Conservation (phyloP, 2,113 vertebrate species). For the Noctilio leporinus region DNA sequence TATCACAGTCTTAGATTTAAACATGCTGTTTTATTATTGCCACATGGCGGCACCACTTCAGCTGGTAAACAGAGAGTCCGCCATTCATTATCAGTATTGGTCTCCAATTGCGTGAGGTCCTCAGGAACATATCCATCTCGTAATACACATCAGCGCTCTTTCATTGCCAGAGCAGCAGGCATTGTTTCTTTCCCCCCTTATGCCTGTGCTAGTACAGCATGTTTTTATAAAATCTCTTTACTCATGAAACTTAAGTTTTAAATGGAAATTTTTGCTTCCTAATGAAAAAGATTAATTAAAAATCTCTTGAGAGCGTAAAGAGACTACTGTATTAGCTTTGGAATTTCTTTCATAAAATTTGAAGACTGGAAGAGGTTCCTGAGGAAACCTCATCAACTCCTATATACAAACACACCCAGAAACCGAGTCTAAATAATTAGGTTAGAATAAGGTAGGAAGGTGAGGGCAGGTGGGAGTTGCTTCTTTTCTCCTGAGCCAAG, state of each 20-base stretch:
- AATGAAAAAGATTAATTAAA: neutral
- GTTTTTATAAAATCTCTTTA: conserved; percentile 5
- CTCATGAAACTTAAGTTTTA: neutral
- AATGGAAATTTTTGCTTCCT: neutral
- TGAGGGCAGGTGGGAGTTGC: neutral
- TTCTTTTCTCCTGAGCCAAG: neutral
- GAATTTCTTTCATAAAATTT: neutral
- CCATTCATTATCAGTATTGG: neutral
- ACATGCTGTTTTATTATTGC: neutral
- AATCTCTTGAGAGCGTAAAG: neutral
- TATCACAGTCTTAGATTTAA: neutral
- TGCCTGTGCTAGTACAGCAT: neutral
- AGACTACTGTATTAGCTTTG: neutral
- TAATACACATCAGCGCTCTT: neutral
- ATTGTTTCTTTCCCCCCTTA: neutral
- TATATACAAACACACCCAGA: neutral
- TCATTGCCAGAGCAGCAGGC: neutral
- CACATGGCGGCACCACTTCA: neutral
- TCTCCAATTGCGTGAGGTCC: neutral
- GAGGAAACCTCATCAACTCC: neutral
- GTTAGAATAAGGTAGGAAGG: neutral
- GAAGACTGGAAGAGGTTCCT: neutral
- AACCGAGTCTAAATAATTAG: neutral
- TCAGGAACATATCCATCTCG: neutral
- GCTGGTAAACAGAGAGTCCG: neutral